Percentiles rank a stretch among this genome's conserved stretches.
Conservation (phyloP, 2,888 invertebrate genomes). For the Sphaeridia pumilis region DNA sequence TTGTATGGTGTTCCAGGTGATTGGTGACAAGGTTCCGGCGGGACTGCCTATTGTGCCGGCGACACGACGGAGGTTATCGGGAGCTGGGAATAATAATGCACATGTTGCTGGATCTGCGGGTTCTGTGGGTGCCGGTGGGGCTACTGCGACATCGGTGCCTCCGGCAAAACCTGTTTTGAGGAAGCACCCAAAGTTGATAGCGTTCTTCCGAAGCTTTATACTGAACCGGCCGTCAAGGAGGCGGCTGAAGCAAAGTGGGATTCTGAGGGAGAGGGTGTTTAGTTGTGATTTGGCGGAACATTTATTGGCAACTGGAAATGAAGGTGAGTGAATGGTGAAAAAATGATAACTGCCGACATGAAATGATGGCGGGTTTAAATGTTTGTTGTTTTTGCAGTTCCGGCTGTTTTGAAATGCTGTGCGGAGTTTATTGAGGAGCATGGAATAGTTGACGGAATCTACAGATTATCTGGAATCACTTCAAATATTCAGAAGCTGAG, state of each 20-base stretch:
- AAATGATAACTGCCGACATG: no score
- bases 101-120: no score
- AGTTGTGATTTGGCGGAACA: conserved; percentile 97
- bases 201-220: conserved; percentile 84
- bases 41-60: conserved; percentile 65
- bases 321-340: no score
- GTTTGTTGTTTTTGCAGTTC: conserved; percentile 63
- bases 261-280: conserved; percentile 89
- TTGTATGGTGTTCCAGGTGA: no score
- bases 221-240: conserved; percentile 76
- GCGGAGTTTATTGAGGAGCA: conserved; percentile 84
- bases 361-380: no score
- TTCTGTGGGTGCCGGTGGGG: no score
- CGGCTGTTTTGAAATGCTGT: conserved; percentile 81
- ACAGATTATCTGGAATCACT: conserved; percentile 84
- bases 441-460: conserved; percentile 94
- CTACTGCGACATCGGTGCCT: conserved; percentile 35
- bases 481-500: conserved; percentile 91
- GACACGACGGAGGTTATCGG: conserved; percentile 39
- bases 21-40: conserved; percentile 84
- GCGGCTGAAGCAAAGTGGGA: conserved; percentile 84
- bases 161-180: conserved; percentile 44
- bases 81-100: no score
- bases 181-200: conserved; percentile 90
- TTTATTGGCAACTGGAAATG: conserved; percentile 78